Conservation (phyloP, 2,113 vertebrate species). For the Hyaena hyaena region DNA sequence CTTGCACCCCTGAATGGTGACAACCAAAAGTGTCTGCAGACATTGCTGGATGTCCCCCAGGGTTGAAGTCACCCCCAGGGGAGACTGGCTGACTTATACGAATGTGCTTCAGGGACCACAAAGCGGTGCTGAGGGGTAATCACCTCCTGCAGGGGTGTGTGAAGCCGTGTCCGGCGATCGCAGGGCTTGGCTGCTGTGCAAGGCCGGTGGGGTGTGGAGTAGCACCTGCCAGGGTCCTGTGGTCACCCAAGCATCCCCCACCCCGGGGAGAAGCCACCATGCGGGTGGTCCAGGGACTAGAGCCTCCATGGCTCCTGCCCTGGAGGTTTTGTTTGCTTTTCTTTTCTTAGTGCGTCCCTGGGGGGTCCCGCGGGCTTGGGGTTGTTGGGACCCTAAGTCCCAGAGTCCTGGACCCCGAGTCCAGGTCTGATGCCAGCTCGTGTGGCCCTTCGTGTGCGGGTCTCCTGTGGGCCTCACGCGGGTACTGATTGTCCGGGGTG, state of each 20-base stretch:
- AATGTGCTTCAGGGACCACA: fast-evolving
- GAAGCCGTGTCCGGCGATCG: fast-evolving
- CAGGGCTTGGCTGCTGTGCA: not conserved
- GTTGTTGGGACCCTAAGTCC: too few species aligned
- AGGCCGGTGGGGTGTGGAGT: not conserved
- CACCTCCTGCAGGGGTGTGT: not conserved
- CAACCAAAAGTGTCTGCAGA: not conserved
- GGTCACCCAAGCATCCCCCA: not conserved
- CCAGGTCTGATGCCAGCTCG: fast-evolving
- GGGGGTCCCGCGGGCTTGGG: not conserved
- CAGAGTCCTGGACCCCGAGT: fast-evolving
- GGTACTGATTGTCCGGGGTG: not conserved
- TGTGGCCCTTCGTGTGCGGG: not conserved
- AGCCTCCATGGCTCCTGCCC: fast-evolving
- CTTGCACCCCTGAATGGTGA: not conserved
- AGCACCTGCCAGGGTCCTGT: not conserved
- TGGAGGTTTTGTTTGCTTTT: not conserved
- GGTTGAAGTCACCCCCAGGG: fast-evolving
- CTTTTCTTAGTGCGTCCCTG: not conserved
- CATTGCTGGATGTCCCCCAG: fast-evolving
- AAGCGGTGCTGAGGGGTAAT: fast-evolving
- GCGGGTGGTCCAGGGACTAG: fast-evolving
- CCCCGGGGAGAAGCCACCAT: fast-evolving
- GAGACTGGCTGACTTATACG: fast-evolving
- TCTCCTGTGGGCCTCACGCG: fast-evolving